A percentile compares a stretch with the other conserved stretches of the same genome.
phyloP scores from a whole-genome alignment of 2,113 vertebrate genomes.

The Catharus fuscescens region DNA sequence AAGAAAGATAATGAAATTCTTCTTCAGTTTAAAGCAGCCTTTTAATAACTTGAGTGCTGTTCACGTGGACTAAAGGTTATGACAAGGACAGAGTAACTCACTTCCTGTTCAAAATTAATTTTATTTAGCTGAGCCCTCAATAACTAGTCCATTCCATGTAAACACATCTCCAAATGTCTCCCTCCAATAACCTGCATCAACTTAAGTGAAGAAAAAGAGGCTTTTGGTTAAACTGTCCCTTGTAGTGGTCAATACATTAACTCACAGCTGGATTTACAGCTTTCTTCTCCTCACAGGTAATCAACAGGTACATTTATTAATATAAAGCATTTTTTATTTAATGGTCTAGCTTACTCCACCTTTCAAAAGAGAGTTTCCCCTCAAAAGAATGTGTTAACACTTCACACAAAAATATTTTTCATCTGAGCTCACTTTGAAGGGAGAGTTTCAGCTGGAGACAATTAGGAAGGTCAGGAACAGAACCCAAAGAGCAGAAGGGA shows the following conservation, averaged over 20 bases:
- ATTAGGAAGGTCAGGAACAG: not conserved
- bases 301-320: not conserved
- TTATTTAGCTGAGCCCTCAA: not conserved
- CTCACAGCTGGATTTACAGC: not conserved
- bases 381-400: not conserved
- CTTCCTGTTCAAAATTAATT: not conserved
- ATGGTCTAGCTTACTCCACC: not conserved
- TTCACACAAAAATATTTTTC: not conserved
- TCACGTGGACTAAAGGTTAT: not conserved
- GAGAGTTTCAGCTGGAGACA: not conserved
- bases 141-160: not conserved
- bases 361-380: not conserved
- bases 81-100: not conserved
- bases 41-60: not conserved
- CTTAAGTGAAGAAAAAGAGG: not conserved
- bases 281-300: not conserved
- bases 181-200: not conserved
- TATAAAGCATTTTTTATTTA: not conserved
- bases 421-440: constrained; percentile 1
- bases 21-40: not conserved
- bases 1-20: not conserved
- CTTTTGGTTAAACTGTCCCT: not conserved
- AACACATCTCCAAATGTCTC: not conserved
- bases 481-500: not conserved
- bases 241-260: not conserved